Percentiles rank a stretch among this genome's conserved stretches.
Evolutionary conservation across 2,888 invertebrate species (phyloP).

Genomic region (Drosophila borealis): DNA sequence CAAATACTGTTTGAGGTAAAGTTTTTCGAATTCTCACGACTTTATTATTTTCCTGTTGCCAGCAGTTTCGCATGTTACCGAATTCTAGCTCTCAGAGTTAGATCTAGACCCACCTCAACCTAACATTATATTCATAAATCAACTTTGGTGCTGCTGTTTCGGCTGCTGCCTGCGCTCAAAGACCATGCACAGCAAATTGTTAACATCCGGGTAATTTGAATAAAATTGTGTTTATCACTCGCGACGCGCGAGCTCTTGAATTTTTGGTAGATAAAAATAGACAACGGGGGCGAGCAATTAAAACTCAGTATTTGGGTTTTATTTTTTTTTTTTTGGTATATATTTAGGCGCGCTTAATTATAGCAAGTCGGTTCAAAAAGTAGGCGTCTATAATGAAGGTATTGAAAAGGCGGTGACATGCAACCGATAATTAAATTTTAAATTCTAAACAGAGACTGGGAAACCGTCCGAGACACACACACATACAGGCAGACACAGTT

Average conservation of each 20-base stretch:
- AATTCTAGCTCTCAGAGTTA: constrained; percentile 10
- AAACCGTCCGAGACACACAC: not conserved
- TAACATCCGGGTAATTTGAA: constrained; percentile 78
- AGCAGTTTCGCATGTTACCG: constrained; percentile 21
- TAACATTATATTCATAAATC: constrained; percentile 73
- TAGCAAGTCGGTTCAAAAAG: constrained; percentile 28
- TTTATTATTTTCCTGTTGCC: constrained; percentile 7
- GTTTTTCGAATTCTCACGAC: constrained; percentile 23
- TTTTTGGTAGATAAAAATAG: constrained; percentile 42
- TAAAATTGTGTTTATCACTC: constrained; percentile 68
- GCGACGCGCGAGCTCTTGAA: constrained; percentile 25
- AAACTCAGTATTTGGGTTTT: constrained; percentile 51
- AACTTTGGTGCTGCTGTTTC: constrained; percentile 40
- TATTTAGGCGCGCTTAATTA: constrained; percentile 79
- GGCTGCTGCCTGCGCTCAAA: constrained; percentile 38
- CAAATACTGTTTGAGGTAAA: not conserved
- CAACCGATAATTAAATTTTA: constrained; percentile 74
- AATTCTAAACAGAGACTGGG: constrained; percentile 34
- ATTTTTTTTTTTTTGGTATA: constrained; percentile 30
- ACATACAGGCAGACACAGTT: constrained; percentile 27
- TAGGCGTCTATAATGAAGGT: constrained; percentile 68
- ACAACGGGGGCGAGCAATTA: constrained; percentile 55
- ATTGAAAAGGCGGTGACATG: constrained; percentile 76
- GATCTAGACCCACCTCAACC: constrained; percentile 16
- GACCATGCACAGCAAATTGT: constrained; percentile 71